These are phyloP conservation scores for Ptilonorhynchus violaceus DNA, from an alignment of 2,113 vertebrate species.

Conservation along the genomic window DNA sequence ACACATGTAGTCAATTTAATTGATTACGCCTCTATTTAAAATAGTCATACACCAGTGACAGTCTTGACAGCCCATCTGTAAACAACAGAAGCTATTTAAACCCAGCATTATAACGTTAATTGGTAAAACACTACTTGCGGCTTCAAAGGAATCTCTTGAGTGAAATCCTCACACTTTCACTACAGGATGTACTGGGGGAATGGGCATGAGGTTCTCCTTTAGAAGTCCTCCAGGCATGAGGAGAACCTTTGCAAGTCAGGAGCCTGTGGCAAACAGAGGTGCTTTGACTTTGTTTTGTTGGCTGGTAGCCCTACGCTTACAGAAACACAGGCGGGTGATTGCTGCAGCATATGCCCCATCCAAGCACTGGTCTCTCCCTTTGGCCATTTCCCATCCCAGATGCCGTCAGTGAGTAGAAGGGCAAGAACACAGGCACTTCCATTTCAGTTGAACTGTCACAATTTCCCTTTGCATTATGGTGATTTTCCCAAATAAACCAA, in stretches of 20 bases:
- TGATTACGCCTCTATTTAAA: constrained; percentile 56
- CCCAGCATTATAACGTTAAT: background rate
- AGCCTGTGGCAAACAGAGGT: background rate
- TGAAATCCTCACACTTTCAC: background rate
- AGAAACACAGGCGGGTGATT: background rate
- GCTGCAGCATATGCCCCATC: background rate
- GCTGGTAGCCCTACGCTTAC: background rate
- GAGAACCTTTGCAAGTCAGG: background rate
- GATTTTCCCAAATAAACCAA: background rate
- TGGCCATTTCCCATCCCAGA: background rate
- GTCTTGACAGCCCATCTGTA: constrained; percentile 53
- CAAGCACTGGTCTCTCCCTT: background rate
- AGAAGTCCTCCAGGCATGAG: background rate
- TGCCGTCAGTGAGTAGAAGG: background rate
- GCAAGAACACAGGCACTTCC: background rate
- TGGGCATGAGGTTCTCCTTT: background rate
- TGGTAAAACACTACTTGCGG: background rate
- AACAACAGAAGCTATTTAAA: constrained; percentile 56
- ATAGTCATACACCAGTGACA: constrained; percentile 21
- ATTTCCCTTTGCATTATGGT: background rate
- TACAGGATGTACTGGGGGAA: background rate
- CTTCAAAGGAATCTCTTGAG: background rate
- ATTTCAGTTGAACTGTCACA: background rate
- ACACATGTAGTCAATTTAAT: constrained; percentile 52
- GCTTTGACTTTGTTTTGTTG: background rate